These are phyloP conservation scores for Diarsia mendica DNA, from an alignment of 2,888 invertebrate species.

Conservation along the genomic window DNA sequence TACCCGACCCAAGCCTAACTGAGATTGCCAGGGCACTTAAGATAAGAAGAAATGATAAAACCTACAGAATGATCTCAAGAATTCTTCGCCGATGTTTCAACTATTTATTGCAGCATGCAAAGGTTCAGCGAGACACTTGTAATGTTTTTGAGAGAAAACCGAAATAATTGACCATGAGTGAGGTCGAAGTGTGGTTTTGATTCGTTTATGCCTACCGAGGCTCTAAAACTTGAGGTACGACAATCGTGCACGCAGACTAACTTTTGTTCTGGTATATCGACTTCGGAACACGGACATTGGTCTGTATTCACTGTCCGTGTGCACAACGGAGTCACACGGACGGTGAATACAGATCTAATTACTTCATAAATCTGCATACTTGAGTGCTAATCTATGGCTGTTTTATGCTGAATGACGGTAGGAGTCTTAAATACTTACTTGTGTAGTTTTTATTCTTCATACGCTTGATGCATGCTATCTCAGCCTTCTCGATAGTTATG, in stretches of 20 bases:
- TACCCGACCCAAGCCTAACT: not conserved
- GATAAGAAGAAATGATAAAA: not conserved
- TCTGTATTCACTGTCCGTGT: no score
- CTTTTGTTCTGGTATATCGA: not conserved
- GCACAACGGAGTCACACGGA: no score
- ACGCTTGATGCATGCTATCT: constrained; percentile 1
- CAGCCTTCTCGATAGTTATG: constrained; percentile 1
- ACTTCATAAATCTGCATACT: not conserved
- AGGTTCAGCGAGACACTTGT: no score
- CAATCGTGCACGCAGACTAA: no score
- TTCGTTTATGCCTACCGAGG: not conserved
- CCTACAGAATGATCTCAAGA: not conserved
- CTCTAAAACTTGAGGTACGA: not conserved
- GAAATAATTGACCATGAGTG: not conserved
- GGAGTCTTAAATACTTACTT: not conserved
- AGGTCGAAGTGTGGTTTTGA: not conserved
- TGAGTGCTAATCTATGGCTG: not conserved
- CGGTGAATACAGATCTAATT: no score
- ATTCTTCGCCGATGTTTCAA: not conserved
- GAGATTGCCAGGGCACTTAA: not conserved
- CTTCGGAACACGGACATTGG: not conserved
- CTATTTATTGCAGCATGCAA: no score
- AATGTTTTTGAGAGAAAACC: no score
- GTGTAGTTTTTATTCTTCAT: constrained; percentile 10
- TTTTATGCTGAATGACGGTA: not conserved